Conservation (phyloP, 2,113 vertebrate genomes). For the Oreochromis niloticus region DNA sequence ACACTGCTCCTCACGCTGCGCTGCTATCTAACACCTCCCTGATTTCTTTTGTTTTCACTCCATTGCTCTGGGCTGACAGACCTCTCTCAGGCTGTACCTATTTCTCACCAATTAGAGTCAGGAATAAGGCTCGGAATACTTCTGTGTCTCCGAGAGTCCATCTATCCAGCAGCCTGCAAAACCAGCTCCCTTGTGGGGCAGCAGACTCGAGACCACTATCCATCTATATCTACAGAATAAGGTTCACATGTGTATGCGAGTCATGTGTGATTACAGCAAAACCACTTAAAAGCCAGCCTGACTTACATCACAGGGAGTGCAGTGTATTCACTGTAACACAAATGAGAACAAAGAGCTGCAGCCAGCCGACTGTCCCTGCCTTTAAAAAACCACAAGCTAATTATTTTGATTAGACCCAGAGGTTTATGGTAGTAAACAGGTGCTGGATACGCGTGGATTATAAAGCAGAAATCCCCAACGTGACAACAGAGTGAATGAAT, state of each 20-base stretch:
- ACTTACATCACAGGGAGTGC: neutral
- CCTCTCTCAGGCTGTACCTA: conserved; percentile 37
- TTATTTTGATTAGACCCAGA: conserved; percentile 6
- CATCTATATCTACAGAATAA: neutral
- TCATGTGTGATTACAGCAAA: neutral
- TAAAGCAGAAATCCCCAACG: neutral
- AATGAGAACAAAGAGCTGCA: neutral
- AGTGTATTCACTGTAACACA: neutral
- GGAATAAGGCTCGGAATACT: conserved; percentile 11
- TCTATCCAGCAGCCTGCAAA: conserved; percentile 16
- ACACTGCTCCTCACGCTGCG: conserved; percentile 21
- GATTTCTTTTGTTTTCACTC: conserved; percentile 59
- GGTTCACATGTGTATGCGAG: neutral
- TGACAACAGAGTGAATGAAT: neutral
- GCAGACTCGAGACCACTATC: neutral
- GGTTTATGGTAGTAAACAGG: neutral
- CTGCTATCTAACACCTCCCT: conserved; percentile 32
- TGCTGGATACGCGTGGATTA: neutral
- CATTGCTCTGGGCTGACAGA: conserved; percentile 56
- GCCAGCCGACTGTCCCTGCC: neutral
- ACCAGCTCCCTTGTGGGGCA: neutral
- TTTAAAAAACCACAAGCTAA: neutral
- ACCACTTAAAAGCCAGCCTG: neutral
- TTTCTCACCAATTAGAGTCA: conserved; percentile 62
- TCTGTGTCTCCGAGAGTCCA: conserved; percentile 11